Evolutionary conservation across 2,888 invertebrate species (phyloP).

Genomic region (Alitta virens): DNA sequence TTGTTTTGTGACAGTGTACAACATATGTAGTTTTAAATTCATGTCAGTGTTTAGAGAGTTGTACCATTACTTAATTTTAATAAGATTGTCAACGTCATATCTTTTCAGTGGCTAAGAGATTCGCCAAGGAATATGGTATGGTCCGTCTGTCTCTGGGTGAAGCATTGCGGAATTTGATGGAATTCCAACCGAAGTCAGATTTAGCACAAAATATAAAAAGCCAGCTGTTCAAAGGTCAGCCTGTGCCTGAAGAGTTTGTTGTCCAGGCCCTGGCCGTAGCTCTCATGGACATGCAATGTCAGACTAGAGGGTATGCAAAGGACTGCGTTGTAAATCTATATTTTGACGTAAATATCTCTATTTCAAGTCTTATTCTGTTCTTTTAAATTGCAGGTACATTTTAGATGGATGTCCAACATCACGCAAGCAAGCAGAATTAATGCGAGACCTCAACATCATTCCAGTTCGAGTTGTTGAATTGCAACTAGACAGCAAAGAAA

Average conservation of each 20-base stretch:
- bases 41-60: too few relatives aligned
- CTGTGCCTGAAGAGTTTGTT: slow-evolving; percentile 53
- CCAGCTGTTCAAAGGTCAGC: slow-evolving; percentile 45
- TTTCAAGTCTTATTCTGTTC: too few relatives aligned
- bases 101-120: slow-evolving; percentile 53
- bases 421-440: slow-evolving; percentile 48
- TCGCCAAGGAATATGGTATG: slow-evolving; percentile 54
- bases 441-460: slow-evolving; percentile 52
- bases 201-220: slow-evolving; percentile 42
- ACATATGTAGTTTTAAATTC: too few relatives aligned
- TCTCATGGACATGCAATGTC: slow-evolving; percentile 53
- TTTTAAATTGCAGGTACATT: slow-evolving; percentile 45
- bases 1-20: too few relatives aligned
- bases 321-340: too few relatives aligned
- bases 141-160: slow-evolving; percentile 55
- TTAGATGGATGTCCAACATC: slow-evolving; percentile 55
- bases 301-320: slow-evolving; percentile 49
- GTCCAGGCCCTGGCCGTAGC: slow-evolving; percentile 51
- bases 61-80: too few relatives aligned
- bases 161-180: slow-evolving; percentile 48
- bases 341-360: too few relatives aligned
- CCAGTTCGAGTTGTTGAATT: slow-evolving; percentile 54
- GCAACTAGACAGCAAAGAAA: slow-evolving; percentile 45
- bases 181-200: slow-evolving; percentile 46
- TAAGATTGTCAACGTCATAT: too few relatives aligned